Conservation (phyloP, 2,888 invertebrate genomes). For the Gortyna flavago region DNA sequence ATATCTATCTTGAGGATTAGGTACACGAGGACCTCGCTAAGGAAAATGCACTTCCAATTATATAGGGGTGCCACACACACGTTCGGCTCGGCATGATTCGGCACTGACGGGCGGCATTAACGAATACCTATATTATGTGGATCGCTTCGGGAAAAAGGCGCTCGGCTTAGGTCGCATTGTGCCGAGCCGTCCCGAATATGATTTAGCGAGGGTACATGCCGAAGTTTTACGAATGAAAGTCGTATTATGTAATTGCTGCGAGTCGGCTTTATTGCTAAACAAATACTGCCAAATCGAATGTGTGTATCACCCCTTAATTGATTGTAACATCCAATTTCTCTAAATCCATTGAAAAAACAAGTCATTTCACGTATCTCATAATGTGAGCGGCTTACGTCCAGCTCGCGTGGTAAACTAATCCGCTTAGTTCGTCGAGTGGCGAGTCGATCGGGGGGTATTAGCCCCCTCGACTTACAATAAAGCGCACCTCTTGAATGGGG, state of each 20-base stretch:
- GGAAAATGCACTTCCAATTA: not conserved
- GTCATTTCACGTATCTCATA: slow-evolving; percentile 34
- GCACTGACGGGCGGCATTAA: not conserved
- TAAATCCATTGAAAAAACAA: slow-evolving; percentile 16
- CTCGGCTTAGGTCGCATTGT: too few relatives aligned
- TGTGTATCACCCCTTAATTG: not conserved
- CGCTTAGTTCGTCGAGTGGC: slow-evolving; percentile 41
- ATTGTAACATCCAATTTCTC: slow-evolving; percentile 14
- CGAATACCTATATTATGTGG: not conserved
- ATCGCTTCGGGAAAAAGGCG: not conserved
- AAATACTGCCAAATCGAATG: not conserved
- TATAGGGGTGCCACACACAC: too few relatives aligned
- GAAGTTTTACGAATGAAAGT: not conserved
- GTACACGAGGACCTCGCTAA: not conserved
- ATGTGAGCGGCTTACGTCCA: slow-evolving; percentile 39
- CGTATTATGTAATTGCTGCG: not conserved
- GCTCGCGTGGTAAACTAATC: slow-evolving; percentile 47
- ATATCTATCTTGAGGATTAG: not conserved
- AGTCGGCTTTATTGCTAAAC: not conserved
- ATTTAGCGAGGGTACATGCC: not conserved
- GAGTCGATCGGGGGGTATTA: slow-evolving; percentile 38
- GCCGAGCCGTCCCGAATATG: not conserved
- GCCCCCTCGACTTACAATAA: slow-evolving; percentile 32
- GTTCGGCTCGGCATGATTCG: not conserved
- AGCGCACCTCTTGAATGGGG: slow-evolving; percentile 36